These are phyloP conservation scores for Tautogolabrus adspersus DNA, from an alignment of 2,113 vertebrate genomes.

Conservation along the genomic window DNA sequence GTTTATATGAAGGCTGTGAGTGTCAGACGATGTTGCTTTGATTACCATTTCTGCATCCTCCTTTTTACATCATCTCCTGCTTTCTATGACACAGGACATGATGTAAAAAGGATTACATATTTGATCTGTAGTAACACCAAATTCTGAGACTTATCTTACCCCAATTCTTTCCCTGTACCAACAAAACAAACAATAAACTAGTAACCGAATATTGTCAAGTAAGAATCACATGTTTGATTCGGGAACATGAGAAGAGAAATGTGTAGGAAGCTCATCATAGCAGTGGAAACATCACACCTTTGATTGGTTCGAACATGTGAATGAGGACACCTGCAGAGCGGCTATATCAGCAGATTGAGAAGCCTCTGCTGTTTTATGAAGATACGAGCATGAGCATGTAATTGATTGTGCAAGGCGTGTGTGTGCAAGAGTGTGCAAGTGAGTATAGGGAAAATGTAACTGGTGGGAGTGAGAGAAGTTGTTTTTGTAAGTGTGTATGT, in stretches of 20 bases:
- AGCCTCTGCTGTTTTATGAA: slow-evolving; percentile 29
- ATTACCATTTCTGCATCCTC: too few species aligned
- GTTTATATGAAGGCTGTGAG: too few species aligned
- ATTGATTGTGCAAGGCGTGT: slow-evolving; percentile 46
- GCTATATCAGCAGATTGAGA: slow-evolving; percentile 68
- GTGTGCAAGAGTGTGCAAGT: neutral
- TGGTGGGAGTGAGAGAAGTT: slow-evolving; percentile 12
- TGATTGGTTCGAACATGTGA: slow-evolving; percentile 69
- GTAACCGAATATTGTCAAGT: neutral
- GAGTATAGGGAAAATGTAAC: neutral
- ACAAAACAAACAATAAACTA: too few species aligned
- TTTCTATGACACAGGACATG: too few species aligned
- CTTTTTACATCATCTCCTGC: too few species aligned
- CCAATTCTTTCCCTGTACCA: too few species aligned
- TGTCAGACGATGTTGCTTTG: too few species aligned
- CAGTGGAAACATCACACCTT: slow-evolving; percentile 71
- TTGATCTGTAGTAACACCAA: too few species aligned
- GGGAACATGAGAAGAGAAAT: slow-evolving; percentile 2
- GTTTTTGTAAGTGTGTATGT: slow-evolving; percentile 13
- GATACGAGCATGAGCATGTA: slow-evolving; percentile 31
- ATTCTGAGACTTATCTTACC: too few species aligned
- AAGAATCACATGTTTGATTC: slow-evolving; percentile 1
- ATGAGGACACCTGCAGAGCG: slow-evolving; percentile 45
- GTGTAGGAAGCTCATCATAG: slow-evolving; percentile 45
- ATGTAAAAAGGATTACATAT: too few species aligned